phyloP scores from a whole-genome alignment of 2,113 vertebrate species.

The Tilapia sparmanii region DNA sequence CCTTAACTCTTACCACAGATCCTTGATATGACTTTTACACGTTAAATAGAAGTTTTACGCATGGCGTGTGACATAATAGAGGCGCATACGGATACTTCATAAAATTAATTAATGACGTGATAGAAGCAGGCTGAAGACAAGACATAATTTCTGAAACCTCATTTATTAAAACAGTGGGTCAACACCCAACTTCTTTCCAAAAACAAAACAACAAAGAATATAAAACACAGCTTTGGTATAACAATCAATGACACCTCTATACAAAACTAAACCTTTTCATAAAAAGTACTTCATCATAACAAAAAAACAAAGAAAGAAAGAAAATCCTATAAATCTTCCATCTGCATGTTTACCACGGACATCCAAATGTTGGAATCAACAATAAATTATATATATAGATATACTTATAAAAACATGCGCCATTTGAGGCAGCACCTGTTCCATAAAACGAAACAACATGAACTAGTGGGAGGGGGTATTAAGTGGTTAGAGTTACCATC shows the following conservation, averaged over 20 bases:
- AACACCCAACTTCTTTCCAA: slow-evolving; percentile 42
- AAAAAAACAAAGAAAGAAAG: slow-evolving; percentile 33
- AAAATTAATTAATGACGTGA: neutral
- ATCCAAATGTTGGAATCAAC: slow-evolving; percentile 79
- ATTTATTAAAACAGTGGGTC: slow-evolving; percentile 67
- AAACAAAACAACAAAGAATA: slow-evolving; percentile 65
- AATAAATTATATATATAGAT: slow-evolving; percentile 54
- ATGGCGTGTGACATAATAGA: neutral
- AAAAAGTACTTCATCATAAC: slow-evolving; percentile 73
- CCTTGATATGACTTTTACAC: neutral
- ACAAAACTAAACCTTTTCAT: slow-evolving; percentile 84
- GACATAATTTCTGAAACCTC: slow-evolving; percentile 30
- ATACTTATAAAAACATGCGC: neutral
- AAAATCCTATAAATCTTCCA: slow-evolving; percentile 65
- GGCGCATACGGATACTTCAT: accelerated
- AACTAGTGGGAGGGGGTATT: slow-evolving; percentile 5
- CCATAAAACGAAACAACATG: slow-evolving; percentile 85
- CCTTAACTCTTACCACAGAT: neutral
- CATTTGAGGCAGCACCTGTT: slow-evolving; percentile 50
- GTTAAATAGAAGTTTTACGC: neutral
- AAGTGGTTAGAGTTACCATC: slow-evolving; percentile 41
- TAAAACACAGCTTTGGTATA: slow-evolving; percentile 88
- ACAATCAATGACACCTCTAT: slow-evolving; percentile 77
- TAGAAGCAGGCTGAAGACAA: slow-evolving; percentile 5
- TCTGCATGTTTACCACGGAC: slow-evolving; percentile 74